Conservation (phyloP, 2,113 vertebrate species). For the Shinisaurus crocodilurus region DNA sequence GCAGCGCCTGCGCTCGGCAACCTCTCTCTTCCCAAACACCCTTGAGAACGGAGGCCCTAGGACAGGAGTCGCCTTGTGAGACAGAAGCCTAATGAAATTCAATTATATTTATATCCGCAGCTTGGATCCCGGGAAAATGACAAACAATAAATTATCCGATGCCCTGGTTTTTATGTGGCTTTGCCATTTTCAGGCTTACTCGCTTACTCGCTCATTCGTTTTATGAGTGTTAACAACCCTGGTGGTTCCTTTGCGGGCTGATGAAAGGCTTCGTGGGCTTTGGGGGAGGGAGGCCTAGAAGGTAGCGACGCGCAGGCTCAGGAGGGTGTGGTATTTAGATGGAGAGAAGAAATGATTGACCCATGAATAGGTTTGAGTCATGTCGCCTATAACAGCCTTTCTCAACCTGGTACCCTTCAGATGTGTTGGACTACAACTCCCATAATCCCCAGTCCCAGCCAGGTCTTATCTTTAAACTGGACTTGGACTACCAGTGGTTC, state of each 20-base stretch:
- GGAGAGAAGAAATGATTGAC: background rate
- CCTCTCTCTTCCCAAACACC: conserved; percentile 1
- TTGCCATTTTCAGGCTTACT: conserved; percentile 18
- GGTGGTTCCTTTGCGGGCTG: conserved; percentile 9
- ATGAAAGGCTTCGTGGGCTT: background rate
- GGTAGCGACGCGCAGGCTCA: background rate
- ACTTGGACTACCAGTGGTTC: too few relatives aligned
- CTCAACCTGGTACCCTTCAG: too few relatives aligned
- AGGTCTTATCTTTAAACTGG: too few relatives aligned
- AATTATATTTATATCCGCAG: conserved; percentile 2
- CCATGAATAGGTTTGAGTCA: too few relatives aligned
- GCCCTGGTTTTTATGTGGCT: conserved; percentile 19
- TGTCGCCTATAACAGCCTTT: too few relatives aligned
- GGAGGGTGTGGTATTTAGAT: background rate
- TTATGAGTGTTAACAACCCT: conserved; percentile 26
- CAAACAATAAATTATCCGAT: conserved; percentile 26
- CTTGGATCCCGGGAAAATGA: conserved; percentile 24
- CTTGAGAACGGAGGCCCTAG: conserved; percentile 8
- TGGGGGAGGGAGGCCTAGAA: background rate
- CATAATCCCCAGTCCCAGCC: too few relatives aligned
- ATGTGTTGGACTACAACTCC: too few relatives aligned
- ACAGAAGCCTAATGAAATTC: conserved; percentile 28
- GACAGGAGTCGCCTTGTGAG: conserved; percentile 26
- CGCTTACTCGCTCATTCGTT: conserved; percentile 19
- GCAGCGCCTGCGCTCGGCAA: background rate